Conservation (phyloP, 2,888 invertebrate species). For the Dysmachus trigonus region DNA sequence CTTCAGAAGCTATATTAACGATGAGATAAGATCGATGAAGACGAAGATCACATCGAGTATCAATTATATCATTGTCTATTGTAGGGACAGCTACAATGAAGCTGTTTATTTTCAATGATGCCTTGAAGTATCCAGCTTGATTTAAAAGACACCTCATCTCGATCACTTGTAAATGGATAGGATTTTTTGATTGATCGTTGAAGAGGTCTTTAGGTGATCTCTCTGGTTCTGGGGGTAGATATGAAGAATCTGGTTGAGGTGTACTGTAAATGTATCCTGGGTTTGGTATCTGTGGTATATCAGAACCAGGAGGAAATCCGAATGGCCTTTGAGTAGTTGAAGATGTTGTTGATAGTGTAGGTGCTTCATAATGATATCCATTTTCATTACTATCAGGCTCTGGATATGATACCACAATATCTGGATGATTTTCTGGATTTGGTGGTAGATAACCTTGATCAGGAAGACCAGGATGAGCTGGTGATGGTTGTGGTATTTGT, state of each 20-base stretch:
- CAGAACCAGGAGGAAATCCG: slow-evolving; percentile 35
- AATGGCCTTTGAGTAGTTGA: background rate
- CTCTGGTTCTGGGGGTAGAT: slow-evolving; percentile 36
- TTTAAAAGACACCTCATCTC: slow-evolving; percentile 60
- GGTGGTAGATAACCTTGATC: slow-evolving; percentile 42
- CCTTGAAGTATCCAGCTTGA: slow-evolving; percentile 60
- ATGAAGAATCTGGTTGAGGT: slow-evolving; percentile 12
- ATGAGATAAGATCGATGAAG: slow-evolving; percentile 58
- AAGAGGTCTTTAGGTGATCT: slow-evolving; percentile 46
- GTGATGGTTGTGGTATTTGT: slow-evolving; percentile 53
- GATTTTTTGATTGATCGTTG: background rate
- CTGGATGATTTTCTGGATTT: background rate
- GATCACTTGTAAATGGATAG: slow-evolving; percentile 58
- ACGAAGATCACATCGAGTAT: slow-evolving; percentile 58
- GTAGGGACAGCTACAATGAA: slow-evolving; percentile 59
- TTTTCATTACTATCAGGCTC: background rate
- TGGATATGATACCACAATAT: slow-evolving; percentile 14
- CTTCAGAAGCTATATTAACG: slow-evolving; percentile 64
- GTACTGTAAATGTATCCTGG: slow-evolving; percentile 42
- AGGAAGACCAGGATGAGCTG: background rate
- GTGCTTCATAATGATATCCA: slow-evolving; percentile 49
- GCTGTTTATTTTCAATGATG: slow-evolving; percentile 62
- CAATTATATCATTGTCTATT: slow-evolving; percentile 60
- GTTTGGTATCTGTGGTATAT: slow-evolving; percentile 1
- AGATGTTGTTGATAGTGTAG: slow-evolving; percentile 22